Evolutionary conservation across 2,797 vertebrate genomes (phyloP).

Genomic region (Sebastes cheni): DNA sequence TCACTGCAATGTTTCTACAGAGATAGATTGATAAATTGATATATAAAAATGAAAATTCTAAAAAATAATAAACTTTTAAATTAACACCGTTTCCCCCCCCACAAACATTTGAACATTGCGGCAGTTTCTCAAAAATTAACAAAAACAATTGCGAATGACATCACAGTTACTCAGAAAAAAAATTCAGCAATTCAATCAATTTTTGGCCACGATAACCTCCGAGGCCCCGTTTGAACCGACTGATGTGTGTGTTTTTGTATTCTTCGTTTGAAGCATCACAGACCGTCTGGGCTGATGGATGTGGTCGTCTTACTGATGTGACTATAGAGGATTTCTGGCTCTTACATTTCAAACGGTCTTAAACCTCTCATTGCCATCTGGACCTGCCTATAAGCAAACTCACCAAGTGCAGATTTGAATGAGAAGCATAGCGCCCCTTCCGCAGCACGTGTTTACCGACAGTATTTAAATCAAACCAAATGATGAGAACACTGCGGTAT

Average conservation of each 20-base stretch:
- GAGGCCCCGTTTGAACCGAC: neutral
- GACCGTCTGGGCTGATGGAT: neutral
- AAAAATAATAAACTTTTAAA: no score
- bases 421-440: neutral
- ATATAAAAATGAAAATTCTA: no score
- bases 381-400: constrained; percentile 29
- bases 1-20: no score
- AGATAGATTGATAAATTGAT: no score
- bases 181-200: neutral
- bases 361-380: constrained; percentile 21
- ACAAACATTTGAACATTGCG: no score
- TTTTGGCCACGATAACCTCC: neutral
- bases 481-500: neutral
- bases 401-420: constrained; percentile 23
- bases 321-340: constrained; percentile 13
- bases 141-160: neutral
- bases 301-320: neutral
- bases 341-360: constrained; percentile 14
- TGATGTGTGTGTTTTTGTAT: neutral
- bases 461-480: neutral
- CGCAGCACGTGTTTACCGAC: neutral
- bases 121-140: neutral
- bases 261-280: neutral
- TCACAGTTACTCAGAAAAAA: neutral
- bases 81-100: no score